Evolutionary conservation across 2,113 vertebrate genomes (phyloP), one percentile per base, ranked within the genome.

Genomic region (Misgurnus mizolepis): DNA sequence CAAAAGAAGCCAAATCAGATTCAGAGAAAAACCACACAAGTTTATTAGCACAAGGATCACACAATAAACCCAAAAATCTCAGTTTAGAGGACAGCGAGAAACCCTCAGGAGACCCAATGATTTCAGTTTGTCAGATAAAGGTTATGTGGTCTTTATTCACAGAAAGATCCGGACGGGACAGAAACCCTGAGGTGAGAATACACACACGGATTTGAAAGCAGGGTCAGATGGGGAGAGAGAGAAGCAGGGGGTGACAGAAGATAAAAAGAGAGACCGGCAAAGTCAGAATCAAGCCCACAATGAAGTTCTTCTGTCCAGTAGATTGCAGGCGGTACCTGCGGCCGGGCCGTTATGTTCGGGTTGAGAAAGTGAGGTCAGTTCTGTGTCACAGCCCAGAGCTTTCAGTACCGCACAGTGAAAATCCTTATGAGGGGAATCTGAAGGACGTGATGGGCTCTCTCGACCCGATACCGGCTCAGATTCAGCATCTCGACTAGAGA

Each of bases 381-480:
- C 90, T 71, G 84, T 82, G 71, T 79, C 72, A 7, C 90, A 91
- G 90, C 89, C 90, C 77, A 95, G 82, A 27, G 94, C 94, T 85
- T 88, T 90, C 87, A 94, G 87, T 86, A 95, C 91, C 3, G 93
- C 93, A 1, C 86, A 88, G 83, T 92, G 92, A 90, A 95, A 95
- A 86, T 96, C 94, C 90, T 90, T 90, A 12, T 94, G 92, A 6
- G 90, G 90, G 39, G 92, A 93, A 56, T 86, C 89, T 18, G 75
- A 83, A 60, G 75, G 82, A 83, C 1, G 78, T 76, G 61, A 85
- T 4, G 79, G 60, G 22, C 67, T 49, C 61, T 39, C 61, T 55
- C 60, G 34, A 55, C 78, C 82, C 10, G 80, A 79, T 7, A 67
- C 64, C 0, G 27, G 40, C 53, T 64, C 78, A 80, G 71, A 69